Evolutionary conservation across 2,113 vertebrate genomes (phyloP).

Genomic region (Scatophagus argus): DNA sequence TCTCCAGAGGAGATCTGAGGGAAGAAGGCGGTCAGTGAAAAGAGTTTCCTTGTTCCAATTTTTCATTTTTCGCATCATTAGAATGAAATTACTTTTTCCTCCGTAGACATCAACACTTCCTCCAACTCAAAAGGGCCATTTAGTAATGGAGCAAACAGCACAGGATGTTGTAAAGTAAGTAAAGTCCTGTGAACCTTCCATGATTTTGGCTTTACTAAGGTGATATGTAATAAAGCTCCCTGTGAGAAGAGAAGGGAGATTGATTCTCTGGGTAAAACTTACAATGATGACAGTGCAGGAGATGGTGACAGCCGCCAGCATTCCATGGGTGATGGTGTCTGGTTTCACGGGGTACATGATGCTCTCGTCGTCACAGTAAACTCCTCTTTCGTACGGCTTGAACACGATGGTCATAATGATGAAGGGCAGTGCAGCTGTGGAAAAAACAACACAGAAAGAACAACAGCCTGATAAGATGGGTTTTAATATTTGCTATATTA

Average conservation of each 20-base stretch:
- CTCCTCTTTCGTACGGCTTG: conserved; percentile 88
- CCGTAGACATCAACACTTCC: accelerated
- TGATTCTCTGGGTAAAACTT: conserved; percentile 66
- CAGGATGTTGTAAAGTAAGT: not conserved
- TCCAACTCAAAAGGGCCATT: not conserved
- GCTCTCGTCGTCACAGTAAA: conserved; percentile 92
- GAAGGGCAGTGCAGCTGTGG: conserved; percentile 90
- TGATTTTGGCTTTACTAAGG: conserved; percentile 1
- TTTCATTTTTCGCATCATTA: not conserved
- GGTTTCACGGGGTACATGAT: conserved; percentile 91
- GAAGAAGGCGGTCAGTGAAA: not conserved
- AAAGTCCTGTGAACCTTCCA: not conserved
- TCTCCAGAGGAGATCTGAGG: conserved; percentile 90
- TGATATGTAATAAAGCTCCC: not conserved
- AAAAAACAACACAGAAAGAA: conserved; percentile 25
- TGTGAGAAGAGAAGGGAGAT: not conserved
- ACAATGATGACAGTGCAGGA: conserved; percentile 90
- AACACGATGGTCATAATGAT: conserved; percentile 88
- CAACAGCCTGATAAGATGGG: not conserved
- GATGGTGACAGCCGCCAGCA: conserved; percentile 93
- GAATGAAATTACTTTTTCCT: conserved; percentile 15
- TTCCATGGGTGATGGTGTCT: conserved; percentile 93
- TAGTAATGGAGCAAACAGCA: not conserved
- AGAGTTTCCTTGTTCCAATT: not conserved
- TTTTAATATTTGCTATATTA: not conserved